Base-by-base conservation (phyloP, 2,113 vertebrate species). In the Haliaeetus leucogaster region DNA sequence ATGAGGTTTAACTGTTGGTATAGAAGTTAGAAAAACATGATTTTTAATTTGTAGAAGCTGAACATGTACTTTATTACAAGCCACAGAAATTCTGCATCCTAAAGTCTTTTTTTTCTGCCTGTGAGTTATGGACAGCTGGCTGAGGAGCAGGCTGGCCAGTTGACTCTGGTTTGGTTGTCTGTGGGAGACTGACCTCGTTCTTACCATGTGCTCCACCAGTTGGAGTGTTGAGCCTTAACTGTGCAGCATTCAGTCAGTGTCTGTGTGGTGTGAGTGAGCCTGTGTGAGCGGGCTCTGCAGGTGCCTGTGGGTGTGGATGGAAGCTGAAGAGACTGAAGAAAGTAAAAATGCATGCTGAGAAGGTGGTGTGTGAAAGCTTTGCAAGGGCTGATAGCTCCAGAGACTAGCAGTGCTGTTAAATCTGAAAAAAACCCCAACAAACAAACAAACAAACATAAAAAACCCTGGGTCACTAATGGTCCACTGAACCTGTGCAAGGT, bases 211-310 rank as follows among this genome's bases (percentile, higher is more conserved):
- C n/a, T 27, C 47, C 56, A 4, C 32, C 45, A 19, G 16, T 6
- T 27, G 23, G 38, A 22, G 30, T 14, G 6, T 5, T 15, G 58
- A 89, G 76, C 58, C n/a, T 34, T 19, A 38, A 34, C 29, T 4
- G 3, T 29, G 29, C 34, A 19, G 76, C 29, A 25, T n/a, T 22
- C 1, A 2, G 30, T 22, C 1, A 1, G 30, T 18, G 66, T 61
- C 71, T 22, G 27, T 30, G 40, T 17, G 50, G 71, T 1, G 4
- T 11, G 8, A 38, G 77, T 7, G 40, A 29, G 38, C 36, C 55
- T 1, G 17, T 9, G 43, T 18, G 29, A 22, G 62, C 8, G 63
- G 53, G 36, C n/a, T 61, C 53, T n/a, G 62, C 72, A 10, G 62
- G 42, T 30, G 13, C 72, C 20, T 30, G 18, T 56, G 53, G 30